These are phyloP conservation scores for Phthorimaea operculella DNA, from an alignment of 1,140 invertebrate species.

Conservation along the genomic window DNA sequence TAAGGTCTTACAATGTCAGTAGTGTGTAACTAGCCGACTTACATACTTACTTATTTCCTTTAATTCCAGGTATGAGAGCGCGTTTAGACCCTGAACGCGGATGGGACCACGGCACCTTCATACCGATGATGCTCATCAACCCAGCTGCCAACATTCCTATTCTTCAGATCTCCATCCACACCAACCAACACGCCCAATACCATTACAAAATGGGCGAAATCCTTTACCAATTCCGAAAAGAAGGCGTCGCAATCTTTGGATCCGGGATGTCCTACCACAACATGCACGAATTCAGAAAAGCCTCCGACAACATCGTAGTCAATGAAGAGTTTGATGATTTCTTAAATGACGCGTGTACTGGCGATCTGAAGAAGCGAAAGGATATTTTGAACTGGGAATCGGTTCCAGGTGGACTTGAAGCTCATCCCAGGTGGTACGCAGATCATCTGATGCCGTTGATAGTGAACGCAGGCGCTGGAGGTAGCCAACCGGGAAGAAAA, in stretches of 20 bases:
- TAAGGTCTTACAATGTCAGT: too few relatives aligned
- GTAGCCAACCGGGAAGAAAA: slow-evolving; percentile 35
- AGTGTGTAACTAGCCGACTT: too few relatives aligned
- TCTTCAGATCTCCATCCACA: slow-evolving; percentile 47
- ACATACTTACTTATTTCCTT: too few relatives aligned
- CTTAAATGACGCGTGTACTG: slow-evolving; percentile 42
- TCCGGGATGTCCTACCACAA: slow-evolving; percentile 63
- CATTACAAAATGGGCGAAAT: slow-evolving; percentile 51
- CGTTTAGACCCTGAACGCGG: slow-evolving; percentile 49
- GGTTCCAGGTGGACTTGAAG: slow-evolving; percentile 41
- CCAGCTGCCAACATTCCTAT: slow-evolving; percentile 54
- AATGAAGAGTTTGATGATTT: slow-evolving; percentile 55
- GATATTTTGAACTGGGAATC: slow-evolving; percentile 41
- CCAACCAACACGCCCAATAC: slow-evolving; percentile 42
- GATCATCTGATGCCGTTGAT: slow-evolving; percentile 61
- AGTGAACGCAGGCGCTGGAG: slow-evolving; percentile 53
- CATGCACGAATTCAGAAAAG: slow-evolving; percentile 51
- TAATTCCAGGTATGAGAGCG: slow-evolving; percentile 5
- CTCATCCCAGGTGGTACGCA: slow-evolving; percentile 45
- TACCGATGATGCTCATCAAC: slow-evolving; percentile 58
- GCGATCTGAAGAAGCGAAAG: slow-evolving; percentile 28
- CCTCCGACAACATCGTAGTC: slow-evolving; percentile 27
- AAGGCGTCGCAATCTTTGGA: slow-evolving; percentile 51
- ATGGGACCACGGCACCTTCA: slow-evolving; percentile 62
- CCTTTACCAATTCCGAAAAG: slow-evolving; percentile 46